Evolutionary conservation across 92 coral and sea anemone genomes (phyloP).

Genomic region (Hydrozoanthus gracilis): DNA sequence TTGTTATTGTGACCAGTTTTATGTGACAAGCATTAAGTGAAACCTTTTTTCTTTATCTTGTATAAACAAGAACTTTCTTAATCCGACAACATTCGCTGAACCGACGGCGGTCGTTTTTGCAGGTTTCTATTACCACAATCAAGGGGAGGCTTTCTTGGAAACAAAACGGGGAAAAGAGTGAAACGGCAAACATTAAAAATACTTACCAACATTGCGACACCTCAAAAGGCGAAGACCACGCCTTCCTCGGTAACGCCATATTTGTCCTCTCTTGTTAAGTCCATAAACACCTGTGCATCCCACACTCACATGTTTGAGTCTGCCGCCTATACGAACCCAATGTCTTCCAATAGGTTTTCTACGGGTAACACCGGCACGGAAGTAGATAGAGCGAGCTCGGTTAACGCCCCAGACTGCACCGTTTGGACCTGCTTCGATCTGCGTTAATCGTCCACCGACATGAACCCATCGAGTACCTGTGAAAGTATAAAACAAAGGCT

Average conservation of each 20-base stretch:
- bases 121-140: too few relatives aligned
- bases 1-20: too few relatives aligned
- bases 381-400: background rate
- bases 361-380: conserved; percentile 36
- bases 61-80: too few relatives aligned
- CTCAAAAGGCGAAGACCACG: conserved; percentile 10
- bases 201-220: conserved; percentile 38
- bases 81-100: too few relatives aligned
- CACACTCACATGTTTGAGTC: conserved; percentile 45
- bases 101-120: too few relatives aligned
- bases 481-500: background rate
- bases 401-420: conserved; percentile 42
- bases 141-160: too few relatives aligned
- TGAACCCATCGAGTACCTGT: conserved; percentile 39
- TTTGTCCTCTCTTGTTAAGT: conserved; percentile 23
- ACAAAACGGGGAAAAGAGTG: too few relatives aligned
- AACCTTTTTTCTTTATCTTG: too few relatives aligned
- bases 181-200: background rate
- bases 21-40: too few relatives aligned
- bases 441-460: conserved; percentile 33
- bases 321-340: conserved; percentile 47
- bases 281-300: conserved; percentile 58
- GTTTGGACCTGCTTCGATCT: conserved; percentile 41
- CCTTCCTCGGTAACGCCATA: conserved; percentile 40
- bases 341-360: conserved; percentile 35